Percentiles rank a stretch among this genome's conserved stretches.
phyloP scores from a whole-genome alignment of 2,888 invertebrate genomes.

The Cylloceria caligata region DNA sequence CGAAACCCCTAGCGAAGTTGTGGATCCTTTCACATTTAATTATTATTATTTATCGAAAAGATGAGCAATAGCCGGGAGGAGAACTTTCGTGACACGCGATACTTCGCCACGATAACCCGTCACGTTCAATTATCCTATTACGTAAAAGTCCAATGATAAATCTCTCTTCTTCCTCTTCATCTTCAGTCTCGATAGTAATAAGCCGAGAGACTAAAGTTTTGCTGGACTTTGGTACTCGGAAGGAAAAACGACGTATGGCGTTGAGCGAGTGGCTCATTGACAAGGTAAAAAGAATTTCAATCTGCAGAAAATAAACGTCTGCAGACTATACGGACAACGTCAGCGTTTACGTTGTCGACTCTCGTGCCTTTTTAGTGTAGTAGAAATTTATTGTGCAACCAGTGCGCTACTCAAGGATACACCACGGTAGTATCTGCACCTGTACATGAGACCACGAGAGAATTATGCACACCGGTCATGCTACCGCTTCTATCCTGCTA shows the following conservation, averaged over 20 bases:
- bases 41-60: constrained; percentile 53
- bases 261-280: not conserved
- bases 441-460: constrained; percentile 29
- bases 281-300: not conserved
- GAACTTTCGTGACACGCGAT: constrained; percentile 59
- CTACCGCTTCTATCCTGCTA: constrained; percentile 52
- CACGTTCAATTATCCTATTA: constrained; percentile 60
- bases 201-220: not conserved
- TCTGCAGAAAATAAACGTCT: constrained; percentile 1
- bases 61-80: constrained; percentile 51
- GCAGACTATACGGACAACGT: not conserved
- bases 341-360: not conserved
- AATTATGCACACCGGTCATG: constrained; percentile 50
- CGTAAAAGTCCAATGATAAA: constrained; percentile 57
- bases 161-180: constrained; percentile 27
- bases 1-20: constrained; percentile 40
- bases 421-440: not conserved
- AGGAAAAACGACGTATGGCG: not conserved
- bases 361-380: not conserved
- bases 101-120: constrained; percentile 55
- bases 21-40: constrained; percentile 63
- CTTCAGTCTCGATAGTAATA: not conserved
- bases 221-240: not conserved
- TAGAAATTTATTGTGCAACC: constrained; percentile 52
- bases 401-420: constrained; percentile 46